These are phyloP conservation scores for Cephus runcator DNA, from an alignment of 2,888 invertebrate genomes.

Conservation along the genomic window DNA sequence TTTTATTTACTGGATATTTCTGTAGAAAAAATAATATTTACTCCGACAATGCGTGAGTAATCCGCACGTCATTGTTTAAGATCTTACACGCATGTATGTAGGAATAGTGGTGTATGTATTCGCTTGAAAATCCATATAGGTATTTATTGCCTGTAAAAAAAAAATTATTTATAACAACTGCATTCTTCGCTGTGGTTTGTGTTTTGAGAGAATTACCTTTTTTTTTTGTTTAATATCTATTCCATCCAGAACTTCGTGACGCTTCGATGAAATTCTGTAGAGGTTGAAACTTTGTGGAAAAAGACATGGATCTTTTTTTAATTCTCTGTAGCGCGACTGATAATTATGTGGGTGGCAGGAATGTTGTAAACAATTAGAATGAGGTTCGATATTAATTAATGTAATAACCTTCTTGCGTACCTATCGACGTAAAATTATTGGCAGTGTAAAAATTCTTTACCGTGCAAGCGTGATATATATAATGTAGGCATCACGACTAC, in stretches of 20 bases:
- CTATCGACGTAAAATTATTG: not conserved
- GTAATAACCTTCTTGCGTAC: not conserved
- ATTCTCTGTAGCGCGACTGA: not conserved
- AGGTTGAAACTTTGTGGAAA: not conserved
- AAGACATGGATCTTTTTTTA: not conserved
- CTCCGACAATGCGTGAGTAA: not conserved
- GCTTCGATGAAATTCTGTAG: not conserved
- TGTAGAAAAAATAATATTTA: not conserved
- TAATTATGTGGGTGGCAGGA: not conserved
- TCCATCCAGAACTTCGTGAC: too few relatives aligned
- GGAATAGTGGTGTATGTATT: too few relatives aligned
- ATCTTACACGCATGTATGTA: not conserved
- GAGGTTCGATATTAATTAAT: slow-evolving; percentile 2
- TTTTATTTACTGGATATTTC: not conserved
- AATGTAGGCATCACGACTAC: not conserved
- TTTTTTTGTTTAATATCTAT: not conserved
- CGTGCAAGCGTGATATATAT: not conserved
- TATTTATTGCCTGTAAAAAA: not conserved
- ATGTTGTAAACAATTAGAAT: not conserved
- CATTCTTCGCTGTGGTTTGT: not conserved
- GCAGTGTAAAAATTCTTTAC: not conserved
- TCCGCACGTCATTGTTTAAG: not conserved
- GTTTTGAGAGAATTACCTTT: not conserved
- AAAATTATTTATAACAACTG: not conserved
- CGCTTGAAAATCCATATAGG: not conserved